Percentiles rank a stretch among this genome's conserved stretches.
phyloP scores from a whole-genome alignment of 2,113 vertebrate genomes.

The Ochotona curzoniae region DNA sequence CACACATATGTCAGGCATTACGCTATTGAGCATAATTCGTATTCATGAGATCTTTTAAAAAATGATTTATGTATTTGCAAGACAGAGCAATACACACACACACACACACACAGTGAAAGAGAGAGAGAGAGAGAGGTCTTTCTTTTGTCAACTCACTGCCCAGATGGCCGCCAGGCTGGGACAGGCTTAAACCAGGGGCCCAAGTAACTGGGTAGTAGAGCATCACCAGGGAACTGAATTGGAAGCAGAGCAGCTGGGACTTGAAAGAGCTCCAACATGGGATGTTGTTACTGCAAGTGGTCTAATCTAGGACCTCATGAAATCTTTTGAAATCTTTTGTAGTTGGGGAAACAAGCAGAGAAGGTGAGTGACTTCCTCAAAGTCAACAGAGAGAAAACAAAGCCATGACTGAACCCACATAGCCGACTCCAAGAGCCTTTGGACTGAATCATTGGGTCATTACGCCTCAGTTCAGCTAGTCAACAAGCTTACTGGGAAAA shows the following conservation, averaged over 20 bases:
- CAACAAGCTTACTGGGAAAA: neutral
- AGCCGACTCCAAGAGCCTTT: neutral
- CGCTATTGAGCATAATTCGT: neutral
- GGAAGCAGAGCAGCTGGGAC: too few relatives aligned
- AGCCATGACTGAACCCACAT: neutral
- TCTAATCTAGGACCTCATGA: neutral
- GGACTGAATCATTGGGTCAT: neutral
- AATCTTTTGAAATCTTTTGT: constrained; percentile 3
- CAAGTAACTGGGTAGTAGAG: too few relatives aligned
- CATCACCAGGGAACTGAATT: too few relatives aligned
- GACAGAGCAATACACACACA: too few relatives aligned
- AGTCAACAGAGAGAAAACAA: neutral
- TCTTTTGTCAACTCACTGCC: too few relatives aligned
- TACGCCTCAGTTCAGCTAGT: neutral
- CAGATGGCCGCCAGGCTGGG: too few relatives aligned
- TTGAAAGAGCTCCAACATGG: too few relatives aligned
- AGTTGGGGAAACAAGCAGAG: neutral
- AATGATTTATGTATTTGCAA: too few relatives aligned
- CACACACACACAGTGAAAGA: too few relatives aligned
- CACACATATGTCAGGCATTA: neutral
- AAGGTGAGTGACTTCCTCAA: neutral
- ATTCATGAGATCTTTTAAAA: neutral
- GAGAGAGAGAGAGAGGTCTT: too few relatives aligned
- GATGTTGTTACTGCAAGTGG: too few relatives aligned
- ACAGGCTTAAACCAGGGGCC: too few relatives aligned